Base-by-base conservation (phyloP, 2,797 vertebrate species). In the Lacerta agilis region DNA sequence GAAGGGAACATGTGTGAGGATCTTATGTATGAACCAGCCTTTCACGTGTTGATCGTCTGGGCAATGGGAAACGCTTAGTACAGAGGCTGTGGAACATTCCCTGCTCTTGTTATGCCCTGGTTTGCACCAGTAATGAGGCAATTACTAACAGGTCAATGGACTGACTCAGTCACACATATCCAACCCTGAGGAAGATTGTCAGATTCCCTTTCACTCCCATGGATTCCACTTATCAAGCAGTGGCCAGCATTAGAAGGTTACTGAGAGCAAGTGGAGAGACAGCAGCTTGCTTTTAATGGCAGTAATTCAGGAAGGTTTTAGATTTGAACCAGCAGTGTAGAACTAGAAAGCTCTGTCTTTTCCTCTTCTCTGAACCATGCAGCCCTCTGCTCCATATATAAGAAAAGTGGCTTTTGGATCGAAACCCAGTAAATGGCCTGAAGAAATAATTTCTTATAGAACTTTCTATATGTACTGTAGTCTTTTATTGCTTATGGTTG, bases 301-400 rank as follows among this genome's bases (percentile, higher is more conserved):
- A 20, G 1, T 45, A 88, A 87, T 88, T 49, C 86, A 17, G 0
- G 1, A 90, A 0, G 45, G 49, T 41, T 79, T 79, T 90, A 71
- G 15, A 77, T 78, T 77, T 11, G 88, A 79, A 86, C 72, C 66
- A 66, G 18, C 71, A 86, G 2, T 41, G 81, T 41, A 87, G 45
- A 77, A 25, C 43, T 8, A 3, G 25, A 86, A 87, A 67, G 0
- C 0, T 77, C 49, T 77, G 5, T 77, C 27, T 4, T 76, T 58
- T 29, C 15, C 0, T 1, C 3, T 85, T 80, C 72, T 73, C 11
- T n/a, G 1, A 73, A 79, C 73, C 67, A 15, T 7, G 0, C 15
- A 73, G 79, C n/a, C 8, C 33, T 84, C 82, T 83, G 75, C 64
- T 49, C 17, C 33, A 75, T 0, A 82, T 76, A 76, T 33, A 81